Evolutionary conservation across 23 tunicate species (phyloP).

Genomic region (Halocynthia aurantium): DNA sequence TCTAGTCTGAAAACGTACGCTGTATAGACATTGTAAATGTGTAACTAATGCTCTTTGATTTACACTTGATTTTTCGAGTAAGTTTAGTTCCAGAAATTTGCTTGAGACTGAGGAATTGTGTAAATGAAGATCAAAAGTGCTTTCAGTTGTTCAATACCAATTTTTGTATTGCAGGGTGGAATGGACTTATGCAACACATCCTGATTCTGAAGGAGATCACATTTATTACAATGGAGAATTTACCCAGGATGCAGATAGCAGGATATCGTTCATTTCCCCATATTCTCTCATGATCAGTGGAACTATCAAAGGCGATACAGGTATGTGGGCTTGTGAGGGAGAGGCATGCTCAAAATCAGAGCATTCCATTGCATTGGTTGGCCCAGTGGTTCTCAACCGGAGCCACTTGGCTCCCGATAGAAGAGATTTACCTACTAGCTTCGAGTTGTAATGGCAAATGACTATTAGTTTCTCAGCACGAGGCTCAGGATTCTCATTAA

Average conservation of each 20-base stretch:
- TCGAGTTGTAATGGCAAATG: too few species aligned
- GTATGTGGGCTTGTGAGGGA: background rate
- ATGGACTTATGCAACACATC: constrained; percentile 20
- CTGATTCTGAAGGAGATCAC: background rate
- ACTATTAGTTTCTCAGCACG: background rate
- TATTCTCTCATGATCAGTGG: background rate
- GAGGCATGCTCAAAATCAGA: background rate
- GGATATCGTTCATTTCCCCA: background rate
- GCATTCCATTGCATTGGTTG: too few species aligned
- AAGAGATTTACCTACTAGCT: too few species aligned
- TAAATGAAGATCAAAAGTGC: too few species aligned
- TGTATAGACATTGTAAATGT: too few species aligned
- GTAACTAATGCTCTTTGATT: too few species aligned
- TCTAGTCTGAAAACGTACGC: too few species aligned
- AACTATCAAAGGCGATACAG: constrained; percentile 2
- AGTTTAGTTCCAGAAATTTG: too few species aligned
- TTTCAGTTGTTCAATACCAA: background rate
- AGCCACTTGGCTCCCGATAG: too few species aligned
- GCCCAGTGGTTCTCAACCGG: background rate
- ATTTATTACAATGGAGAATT: background rate
- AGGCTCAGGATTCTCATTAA: too few species aligned
- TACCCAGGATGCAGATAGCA: background rate
- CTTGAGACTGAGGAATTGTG: too few species aligned
- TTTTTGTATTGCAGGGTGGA: constrained; percentile 21
- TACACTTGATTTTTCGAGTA: too few species aligned